Base-by-base conservation (phyloP, 2,888 invertebrate genomes). In the Andricus quercusramuli region DNA sequence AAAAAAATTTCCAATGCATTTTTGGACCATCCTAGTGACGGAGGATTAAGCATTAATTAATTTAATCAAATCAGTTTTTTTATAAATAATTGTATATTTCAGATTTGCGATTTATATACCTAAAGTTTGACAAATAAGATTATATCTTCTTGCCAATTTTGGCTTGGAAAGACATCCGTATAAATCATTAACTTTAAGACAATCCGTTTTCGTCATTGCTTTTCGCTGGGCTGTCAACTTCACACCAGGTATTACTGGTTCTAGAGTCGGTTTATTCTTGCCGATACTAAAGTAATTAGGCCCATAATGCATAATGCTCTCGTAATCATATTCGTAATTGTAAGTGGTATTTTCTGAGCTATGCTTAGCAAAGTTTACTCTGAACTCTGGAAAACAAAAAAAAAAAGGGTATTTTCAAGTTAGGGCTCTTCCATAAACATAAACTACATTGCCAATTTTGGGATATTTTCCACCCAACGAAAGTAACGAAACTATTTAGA, bases 241-340 rank as follows among this genome's bases (percentile, higher is more conserved):
- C 1, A 93, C 93, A 2, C 94, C 94, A 9, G 93, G 93, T 86
- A 93, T 93, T 87, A 94, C 94, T 0, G 95, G 93, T 2, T 95
- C 94, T 80, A 96, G 94, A 0, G 96, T 95, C 3, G 95, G 95
- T 87, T 94, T 95, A 37, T 94, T 94, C 89, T 94, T 94, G 79
- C 93, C 93, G 88, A 94, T 94, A 85, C 95, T 95, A 89, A 96
- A 96, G 90, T 95, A 96, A 87, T 93, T 93, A 84, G 93, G 93
- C 3, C 96, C 96, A 86, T 97, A 97, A 90, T 97, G 97, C 96
- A 97, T 96, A 51, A 97, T 95, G 17, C 96, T 96, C 84, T 95
- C 95, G 89, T 95, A 97, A 90, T 97, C 97, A 88, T 97, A 97
- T 80, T 95, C 95, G 90, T 95, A 96, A 76, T 94, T 93, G 88